Conservation (phyloP, 2,113 vertebrate genomes). For the Thalassoma bifasciatum region DNA sequence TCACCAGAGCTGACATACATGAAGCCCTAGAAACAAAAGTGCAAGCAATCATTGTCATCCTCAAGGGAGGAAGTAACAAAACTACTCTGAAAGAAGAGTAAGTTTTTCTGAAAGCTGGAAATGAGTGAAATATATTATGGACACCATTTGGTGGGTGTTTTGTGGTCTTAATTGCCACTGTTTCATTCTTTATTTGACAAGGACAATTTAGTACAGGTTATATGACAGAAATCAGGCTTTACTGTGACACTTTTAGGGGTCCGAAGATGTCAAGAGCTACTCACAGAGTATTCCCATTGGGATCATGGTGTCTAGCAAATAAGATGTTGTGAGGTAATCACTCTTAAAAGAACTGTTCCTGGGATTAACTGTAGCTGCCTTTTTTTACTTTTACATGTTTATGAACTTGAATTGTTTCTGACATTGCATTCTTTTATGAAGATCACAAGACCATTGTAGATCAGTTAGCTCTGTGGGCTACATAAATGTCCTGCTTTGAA, state of each 20-base stretch:
- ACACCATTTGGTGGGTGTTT: slow-evolving; percentile 70
- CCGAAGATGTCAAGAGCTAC: slow-evolving; percentile 50
- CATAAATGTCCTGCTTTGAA: too few species aligned
- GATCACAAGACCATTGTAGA: too few species aligned
- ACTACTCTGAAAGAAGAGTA: slow-evolving; percentile 45
- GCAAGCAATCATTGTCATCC: slow-evolving; percentile 46
- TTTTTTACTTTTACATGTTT: too few species aligned
- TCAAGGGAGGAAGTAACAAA: too few species aligned
- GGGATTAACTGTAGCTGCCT: too few species aligned
- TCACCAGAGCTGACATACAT: slow-evolving; percentile 69
- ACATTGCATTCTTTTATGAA: too few species aligned
- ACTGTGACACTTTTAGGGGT: slow-evolving; percentile 23
- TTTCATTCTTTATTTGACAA: slow-evolving; percentile 15
- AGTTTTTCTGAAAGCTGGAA: slow-evolving; percentile 42
- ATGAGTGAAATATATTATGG: slow-evolving; percentile 57
- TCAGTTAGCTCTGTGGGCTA: too few species aligned
- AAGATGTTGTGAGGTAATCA: slow-evolving; percentile 54
- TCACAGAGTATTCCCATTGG: slow-evolving; percentile 61
- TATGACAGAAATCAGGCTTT: slow-evolving; percentile 27
- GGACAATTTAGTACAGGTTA: neutral
- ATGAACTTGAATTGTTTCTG: too few species aligned
- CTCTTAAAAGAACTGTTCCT: too few species aligned
- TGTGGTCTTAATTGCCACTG: slow-evolving; percentile 12
- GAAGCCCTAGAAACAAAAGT: slow-evolving; percentile 45
- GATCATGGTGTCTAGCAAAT: slow-evolving; percentile 28